These are phyloP conservation scores for Globicephala melas DNA, from an alignment of 2,113 vertebrate genomes.

Conservation along the genomic window DNA sequence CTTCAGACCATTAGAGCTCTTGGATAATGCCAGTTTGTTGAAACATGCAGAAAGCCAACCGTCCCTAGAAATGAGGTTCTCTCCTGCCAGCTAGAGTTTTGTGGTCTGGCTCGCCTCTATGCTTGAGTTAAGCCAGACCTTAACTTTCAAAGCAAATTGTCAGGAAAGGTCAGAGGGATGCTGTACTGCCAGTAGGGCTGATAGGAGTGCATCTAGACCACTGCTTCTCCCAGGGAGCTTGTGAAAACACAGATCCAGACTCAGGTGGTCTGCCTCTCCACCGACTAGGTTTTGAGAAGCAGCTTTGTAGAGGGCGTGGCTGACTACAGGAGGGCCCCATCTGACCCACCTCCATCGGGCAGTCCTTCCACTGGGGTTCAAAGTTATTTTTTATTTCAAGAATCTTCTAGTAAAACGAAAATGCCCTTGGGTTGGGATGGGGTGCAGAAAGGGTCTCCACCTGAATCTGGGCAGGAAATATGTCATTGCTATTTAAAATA, in stretches of 20 bases:
- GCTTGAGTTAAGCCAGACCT: neutral
- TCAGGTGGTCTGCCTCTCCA: too few species aligned
- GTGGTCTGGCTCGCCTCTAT: slow-evolving; percentile 58
- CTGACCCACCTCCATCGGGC: neutral
- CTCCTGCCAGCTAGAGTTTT: slow-evolving; percentile 66
- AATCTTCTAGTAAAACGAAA: slow-evolving; percentile 4
- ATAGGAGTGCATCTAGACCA: neutral
- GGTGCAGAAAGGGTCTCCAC: neutral
- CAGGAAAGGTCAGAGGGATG: slow-evolving; percentile 27
- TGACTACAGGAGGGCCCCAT: neutral
- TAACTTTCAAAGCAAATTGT: slow-evolving; percentile 44
- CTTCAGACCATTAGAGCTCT: slow-evolving; percentile 57
- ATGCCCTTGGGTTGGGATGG: neutral
- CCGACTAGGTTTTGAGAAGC: neutral
- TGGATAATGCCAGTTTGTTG: slow-evolving; percentile 71
- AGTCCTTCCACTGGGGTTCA: neutral
- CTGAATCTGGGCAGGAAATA: neutral
- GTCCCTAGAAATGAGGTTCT: slow-evolving; percentile 60
- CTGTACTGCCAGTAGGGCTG: neutral
- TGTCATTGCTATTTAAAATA: neutral
- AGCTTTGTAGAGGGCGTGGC: neutral
- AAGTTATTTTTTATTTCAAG: neutral
- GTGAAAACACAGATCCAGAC: neutral
- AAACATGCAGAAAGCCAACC: slow-evolving; percentile 63
- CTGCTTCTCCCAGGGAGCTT: neutral